Evolutionary conservation across 2,113 vertebrate species (phyloP).

Genomic region (Oreochromis spilurus): DNA sequence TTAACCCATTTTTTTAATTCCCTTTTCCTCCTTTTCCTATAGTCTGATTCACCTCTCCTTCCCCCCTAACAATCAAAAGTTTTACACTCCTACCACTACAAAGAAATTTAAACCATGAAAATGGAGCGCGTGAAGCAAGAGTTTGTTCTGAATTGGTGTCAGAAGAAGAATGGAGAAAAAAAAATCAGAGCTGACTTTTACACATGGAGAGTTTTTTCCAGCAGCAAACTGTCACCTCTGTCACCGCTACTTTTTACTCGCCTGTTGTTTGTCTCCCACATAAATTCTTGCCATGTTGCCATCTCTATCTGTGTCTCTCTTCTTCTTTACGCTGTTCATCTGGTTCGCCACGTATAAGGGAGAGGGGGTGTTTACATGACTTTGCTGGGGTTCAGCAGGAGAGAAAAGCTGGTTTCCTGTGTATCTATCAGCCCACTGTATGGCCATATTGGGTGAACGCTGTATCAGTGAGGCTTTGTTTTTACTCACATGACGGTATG

Average conservation of each 20-base stretch:
- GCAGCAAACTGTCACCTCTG: conserved; percentile 28
- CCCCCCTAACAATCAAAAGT: conserved; percentile 7
- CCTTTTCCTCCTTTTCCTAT: conserved; percentile 1
- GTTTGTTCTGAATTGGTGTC: background rate
- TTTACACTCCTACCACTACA: background rate
- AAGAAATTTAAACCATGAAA: conserved; percentile 13
- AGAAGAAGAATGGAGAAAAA: background rate
- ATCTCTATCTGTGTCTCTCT: conserved; percentile 2
- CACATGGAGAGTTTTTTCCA: conserved; percentile 4
- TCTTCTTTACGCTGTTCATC: background rate
- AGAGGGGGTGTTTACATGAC: background rate
- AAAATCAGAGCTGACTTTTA: conserved; percentile 13
- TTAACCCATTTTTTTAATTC: conserved; percentile 29
- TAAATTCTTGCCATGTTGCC: background rate
- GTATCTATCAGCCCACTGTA: background rate
- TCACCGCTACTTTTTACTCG: conserved; percentile 2
- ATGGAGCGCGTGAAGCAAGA: background rate
- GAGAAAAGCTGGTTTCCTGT: background rate
- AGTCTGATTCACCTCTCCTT: conserved; percentile 1
- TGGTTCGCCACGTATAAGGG: background rate
- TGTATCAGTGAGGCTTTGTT: background rate
- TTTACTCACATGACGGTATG: background rate
- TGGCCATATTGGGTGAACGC: background rate
- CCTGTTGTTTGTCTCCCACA: conserved; percentile 28
- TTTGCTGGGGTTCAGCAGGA: background rate